phyloP scores from a whole-genome alignment of 2,888 invertebrate species.

The Xestia ashworthii region DNA sequence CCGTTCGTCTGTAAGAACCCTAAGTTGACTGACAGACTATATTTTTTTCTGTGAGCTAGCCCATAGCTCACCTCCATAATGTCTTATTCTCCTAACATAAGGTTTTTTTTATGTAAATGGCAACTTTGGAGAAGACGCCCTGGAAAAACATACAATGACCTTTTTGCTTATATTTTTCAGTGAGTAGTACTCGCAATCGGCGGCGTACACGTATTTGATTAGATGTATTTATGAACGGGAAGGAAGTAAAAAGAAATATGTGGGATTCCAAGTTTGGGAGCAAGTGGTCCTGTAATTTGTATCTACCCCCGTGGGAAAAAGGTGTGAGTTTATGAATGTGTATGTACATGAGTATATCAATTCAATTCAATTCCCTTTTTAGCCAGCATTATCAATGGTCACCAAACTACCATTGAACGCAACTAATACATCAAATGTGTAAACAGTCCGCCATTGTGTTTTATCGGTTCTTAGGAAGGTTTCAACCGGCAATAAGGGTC shows the following conservation, averaged over 20 bases:
- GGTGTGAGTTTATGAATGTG: background rate
- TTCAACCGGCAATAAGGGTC: constrained; percentile 35
- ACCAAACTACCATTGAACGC: background rate
- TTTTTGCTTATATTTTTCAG: background rate
- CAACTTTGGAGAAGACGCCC: background rate
- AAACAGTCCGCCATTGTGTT: constrained; percentile 45
- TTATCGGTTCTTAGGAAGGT: constrained; percentile 42
- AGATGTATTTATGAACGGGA: background rate
- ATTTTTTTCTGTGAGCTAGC: too few relatives aligned
- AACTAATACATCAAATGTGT: constrained; percentile 38
- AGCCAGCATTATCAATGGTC: background rate
- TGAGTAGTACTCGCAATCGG: background rate
- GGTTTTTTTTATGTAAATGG: background rate
- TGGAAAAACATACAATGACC: background rate
- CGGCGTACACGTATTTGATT: background rate
- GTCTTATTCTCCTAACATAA: background rate
- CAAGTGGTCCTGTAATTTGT: background rate
- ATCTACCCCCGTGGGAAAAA: background rate
- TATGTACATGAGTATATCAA: background rate
- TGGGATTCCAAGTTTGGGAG: background rate
- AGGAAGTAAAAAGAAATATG: background rate
- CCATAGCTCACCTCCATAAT: too few relatives aligned
- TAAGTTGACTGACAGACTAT: too few relatives aligned
- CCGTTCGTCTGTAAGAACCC: too few relatives aligned
- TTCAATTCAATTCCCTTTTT: background rate